Evolutionary conservation across 1,140 invertebrate genomes (phyloP).

Genomic region (Myzus persicae): DNA sequence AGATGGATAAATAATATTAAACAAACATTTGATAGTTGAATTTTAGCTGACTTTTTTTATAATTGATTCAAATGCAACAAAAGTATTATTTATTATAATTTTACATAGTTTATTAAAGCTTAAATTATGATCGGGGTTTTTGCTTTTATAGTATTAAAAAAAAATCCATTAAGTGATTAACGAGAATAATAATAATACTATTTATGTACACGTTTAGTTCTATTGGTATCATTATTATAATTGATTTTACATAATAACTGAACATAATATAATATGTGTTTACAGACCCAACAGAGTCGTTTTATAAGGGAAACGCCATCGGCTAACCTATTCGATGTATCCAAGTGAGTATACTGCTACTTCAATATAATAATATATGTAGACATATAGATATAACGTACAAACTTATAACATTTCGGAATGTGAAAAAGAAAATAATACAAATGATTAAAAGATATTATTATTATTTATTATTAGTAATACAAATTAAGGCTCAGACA

Average conservation of each 20-base stretch:
- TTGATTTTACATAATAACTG: not conserved
- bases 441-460: no score
- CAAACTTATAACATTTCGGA: not conserved
- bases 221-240: not conserved
- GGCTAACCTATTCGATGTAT: constrained; percentile 35
- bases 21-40: no score
- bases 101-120: not conserved
- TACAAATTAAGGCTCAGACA: not conserved
- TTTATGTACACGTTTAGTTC: not conserved
- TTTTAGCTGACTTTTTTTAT: not conserved
- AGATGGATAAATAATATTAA: no score
- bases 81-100: not conserved
- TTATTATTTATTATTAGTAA: not conserved
- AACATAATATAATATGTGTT: not conserved
- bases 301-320: constrained; percentile 19
- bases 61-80: not conserved
- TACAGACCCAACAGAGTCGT: constrained; percentile 50
- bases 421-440: not conserved
- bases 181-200: not conserved
- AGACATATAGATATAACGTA: no score
- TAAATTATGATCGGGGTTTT: not conserved
- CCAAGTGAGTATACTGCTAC: constrained; percentile 12
- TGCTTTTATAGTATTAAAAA: not conserved
- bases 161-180: not conserved
- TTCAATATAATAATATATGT: not conserved